Base-by-base conservation (phyloP, 2,888 invertebrate genomes). In the Diogma glabrata region DNA sequence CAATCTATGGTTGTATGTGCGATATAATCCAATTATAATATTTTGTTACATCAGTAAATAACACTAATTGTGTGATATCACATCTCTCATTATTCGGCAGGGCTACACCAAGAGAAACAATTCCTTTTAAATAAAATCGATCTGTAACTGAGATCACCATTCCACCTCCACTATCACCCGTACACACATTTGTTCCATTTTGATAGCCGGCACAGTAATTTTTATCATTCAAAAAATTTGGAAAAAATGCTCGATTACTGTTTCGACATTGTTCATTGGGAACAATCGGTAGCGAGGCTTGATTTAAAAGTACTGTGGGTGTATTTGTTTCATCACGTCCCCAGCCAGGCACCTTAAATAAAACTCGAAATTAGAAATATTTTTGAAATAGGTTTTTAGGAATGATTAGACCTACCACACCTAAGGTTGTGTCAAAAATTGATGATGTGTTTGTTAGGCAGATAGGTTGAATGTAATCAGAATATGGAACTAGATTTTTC, bases 151-250 rank as follows among this genome's bases (percentile, higher is more conserved):
- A 47, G 4, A 76, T 62, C 14, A 66, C 57, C 56, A 73, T 67
- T 1, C 72, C 75, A 38, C 74, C 72, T 2, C 76, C 76, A 49
- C 75, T 74, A 56, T 75, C 75, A 1, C 74, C 75, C 30, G 74
- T 74, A 55, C 75, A 75, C 4, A 72, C 71, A 50, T 73, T 73
- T 4, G 67, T 72, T 9, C 57, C 57, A 50, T 57, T 57, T 19
- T 51, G 36, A 43, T 38, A 56, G 12, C 57, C 57, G 5, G 55
- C 57, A 52, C 57, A 57, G 40, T 30, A 57, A 49, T 54, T 56
- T n/a, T 20, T 47, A 24, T 52, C 51, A 1, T 51, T 36, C 12
- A 57, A 26, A 28, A 52, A 53, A 5, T 48, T 9, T 7, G 55
- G 54, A 24, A 56, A 57, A 46, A 57, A 56, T 10, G 47, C 47